Conservation (phyloP, 2,888 invertebrate species). For the Nephrotoma flavescens region DNA sequence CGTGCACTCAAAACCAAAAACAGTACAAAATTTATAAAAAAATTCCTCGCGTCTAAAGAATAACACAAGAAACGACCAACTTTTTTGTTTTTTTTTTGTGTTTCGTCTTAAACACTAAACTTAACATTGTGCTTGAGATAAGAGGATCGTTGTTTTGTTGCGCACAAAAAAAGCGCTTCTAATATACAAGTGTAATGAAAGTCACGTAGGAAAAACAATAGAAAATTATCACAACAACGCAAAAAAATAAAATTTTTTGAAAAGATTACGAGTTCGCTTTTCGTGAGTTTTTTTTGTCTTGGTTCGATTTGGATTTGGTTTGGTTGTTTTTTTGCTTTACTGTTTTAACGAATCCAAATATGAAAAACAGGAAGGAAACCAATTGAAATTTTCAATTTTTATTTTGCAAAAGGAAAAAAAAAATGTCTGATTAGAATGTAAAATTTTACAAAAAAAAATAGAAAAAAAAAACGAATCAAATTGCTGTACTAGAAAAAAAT, state of each 20-base stretch:
- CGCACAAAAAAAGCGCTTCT: not conserved
- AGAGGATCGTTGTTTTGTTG: not conserved
- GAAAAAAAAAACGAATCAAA: not conserved
- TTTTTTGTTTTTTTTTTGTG: not conserved
- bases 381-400: not conserved
- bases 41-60: not conserved
- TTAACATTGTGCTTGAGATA: not conserved
- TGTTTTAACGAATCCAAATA: not conserved
- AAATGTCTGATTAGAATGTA: not conserved
- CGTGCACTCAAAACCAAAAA: not conserved
- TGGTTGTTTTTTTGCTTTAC: not conserved
- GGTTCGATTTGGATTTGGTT: not conserved
- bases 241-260: not conserved
- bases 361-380: not conserved
- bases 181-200: not conserved
- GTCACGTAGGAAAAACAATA: not conserved
- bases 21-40: not conserved
- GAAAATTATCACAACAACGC: not conserved
- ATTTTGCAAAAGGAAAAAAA: not conserved
- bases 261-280: not conserved
- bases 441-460: not conserved
- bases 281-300: not conserved
- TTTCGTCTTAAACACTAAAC: not conserved
- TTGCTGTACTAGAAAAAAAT: not conserved
- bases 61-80: not conserved